Percentiles rank a stretch among this genome's conserved stretches.
phyloP scores from a whole-genome alignment of 2,888 invertebrate genomes.

The Cynaeus angustus region DNA sequence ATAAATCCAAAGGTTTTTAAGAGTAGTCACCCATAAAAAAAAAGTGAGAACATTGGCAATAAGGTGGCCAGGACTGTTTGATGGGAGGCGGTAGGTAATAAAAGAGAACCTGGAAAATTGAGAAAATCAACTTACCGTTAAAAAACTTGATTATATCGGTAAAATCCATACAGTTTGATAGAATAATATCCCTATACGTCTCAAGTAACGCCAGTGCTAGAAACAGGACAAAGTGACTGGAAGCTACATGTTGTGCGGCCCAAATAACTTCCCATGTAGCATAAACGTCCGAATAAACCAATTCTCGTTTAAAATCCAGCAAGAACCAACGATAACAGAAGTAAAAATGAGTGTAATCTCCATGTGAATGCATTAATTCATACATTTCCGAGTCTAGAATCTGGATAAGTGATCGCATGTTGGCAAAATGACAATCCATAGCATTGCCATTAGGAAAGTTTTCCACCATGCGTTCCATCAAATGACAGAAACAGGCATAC shows the following conservation, averaged over 20 bases:
- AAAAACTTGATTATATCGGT: constrained; percentile 99
- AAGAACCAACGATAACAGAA: constrained; percentile 99
- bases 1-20: no score
- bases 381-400: constrained; percentile 95
- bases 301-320: constrained; percentile 95
- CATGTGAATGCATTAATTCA: constrained; percentile 94
- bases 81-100: no score
- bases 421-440: constrained; percentile 97
- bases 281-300: constrained; percentile 95
- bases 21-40: no score
- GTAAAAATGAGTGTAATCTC: constrained; percentile 97
- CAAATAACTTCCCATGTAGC: constrained; percentile 96
- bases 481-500: constrained; percentile 91
- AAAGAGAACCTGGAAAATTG: no score
- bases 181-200: constrained; percentile 94
- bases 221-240: constrained; percentile 93
- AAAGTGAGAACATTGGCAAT: no score
- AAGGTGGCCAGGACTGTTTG: no score
- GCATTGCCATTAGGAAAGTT: constrained; percentile 95
- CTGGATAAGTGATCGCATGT: constrained; percentile 92
- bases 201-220: constrained; percentile 93
- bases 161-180: constrained; percentile 97
- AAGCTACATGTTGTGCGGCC: constrained; percentile 92
- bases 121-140: constrained; percentile 94
- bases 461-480: constrained; percentile 92